Percentiles rank a stretch among this genome's conserved stretches.
Evolutionary conservation across 2,113 vertebrate species (phyloP).

Genomic region (Brachyistius frenatus): DNA sequence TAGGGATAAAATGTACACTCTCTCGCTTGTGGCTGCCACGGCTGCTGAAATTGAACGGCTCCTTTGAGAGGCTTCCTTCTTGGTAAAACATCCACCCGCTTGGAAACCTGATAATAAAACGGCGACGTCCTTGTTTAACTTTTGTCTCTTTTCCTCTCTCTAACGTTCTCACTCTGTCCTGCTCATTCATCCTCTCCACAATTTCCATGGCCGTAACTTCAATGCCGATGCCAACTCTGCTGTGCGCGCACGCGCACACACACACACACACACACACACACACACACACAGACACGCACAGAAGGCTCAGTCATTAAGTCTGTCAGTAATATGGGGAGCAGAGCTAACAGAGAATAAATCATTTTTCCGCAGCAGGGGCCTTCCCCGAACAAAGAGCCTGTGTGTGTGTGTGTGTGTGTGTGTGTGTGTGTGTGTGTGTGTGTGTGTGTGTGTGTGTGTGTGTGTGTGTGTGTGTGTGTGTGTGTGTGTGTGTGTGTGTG

Average conservation of each 20-base stretch:
- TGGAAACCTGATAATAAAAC: constrained; percentile 46
- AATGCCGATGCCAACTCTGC: constrained; percentile 66
- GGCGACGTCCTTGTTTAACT: background rate
- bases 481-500: constrained; percentile 4
- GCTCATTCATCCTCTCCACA: constrained; percentile 54
- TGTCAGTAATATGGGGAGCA: constrained; percentile 74
- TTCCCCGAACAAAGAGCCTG: constrained; percentile 73
- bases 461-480: constrained; percentile 51
- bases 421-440: background rate
- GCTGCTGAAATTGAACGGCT: constrained; percentile 17
- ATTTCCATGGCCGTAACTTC: constrained; percentile 64
- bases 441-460: constrained; percentile 8
- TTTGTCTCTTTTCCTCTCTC: constrained; percentile 18
- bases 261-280: constrained; percentile 19
- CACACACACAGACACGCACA: constrained; percentile 33
- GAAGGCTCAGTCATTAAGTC: constrained; percentile 54
- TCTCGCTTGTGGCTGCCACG: constrained; percentile 1
- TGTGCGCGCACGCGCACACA: constrained; percentile 23
- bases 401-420: constrained; percentile 48
- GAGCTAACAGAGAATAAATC: constrained; percentile 77
- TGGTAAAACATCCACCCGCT: constrained; percentile 33
- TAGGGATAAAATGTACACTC: background rate
- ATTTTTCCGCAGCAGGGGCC: constrained; percentile 70
- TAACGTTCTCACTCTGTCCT: constrained; percentile 35
- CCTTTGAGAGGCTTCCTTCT: constrained; percentile 29